phyloP scores from a whole-genome alignment of 2,113 vertebrate genomes.

The Thermophis baileyi region DNA sequence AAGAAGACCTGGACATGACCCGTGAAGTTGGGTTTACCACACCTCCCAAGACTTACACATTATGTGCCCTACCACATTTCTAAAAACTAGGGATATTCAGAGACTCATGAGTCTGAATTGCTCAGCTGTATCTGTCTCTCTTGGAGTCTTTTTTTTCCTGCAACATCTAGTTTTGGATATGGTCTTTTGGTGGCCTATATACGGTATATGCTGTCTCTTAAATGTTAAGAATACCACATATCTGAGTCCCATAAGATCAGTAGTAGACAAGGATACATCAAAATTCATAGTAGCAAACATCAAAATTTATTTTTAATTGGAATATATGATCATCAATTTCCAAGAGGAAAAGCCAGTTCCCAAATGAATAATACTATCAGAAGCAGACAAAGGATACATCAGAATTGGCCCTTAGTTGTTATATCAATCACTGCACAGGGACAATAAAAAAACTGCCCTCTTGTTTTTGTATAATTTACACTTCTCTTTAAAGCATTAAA shows the following conservation, averaged over 20 bases:
- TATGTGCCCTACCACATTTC: conserved; percentile 40
- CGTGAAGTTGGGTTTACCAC: conserved; percentile 43
- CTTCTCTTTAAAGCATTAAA: neutral
- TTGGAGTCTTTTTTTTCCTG: neutral
- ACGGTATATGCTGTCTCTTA: neutral
- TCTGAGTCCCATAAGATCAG: neutral
- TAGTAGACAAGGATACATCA: neutral
- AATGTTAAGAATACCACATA: neutral
- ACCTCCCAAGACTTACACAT: conserved; percentile 29
- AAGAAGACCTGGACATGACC: conserved; percentile 69
- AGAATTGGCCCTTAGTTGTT: neutral
- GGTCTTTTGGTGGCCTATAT: neutral
- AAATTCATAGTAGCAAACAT: neutral
- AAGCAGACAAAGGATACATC: neutral
- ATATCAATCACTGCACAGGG: neutral
- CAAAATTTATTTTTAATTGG: neutral
- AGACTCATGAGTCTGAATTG: neutral
- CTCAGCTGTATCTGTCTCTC: neutral
- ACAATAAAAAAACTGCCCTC: neutral
- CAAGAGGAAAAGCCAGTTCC: neutral
- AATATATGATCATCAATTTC: neutral
- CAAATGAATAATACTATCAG: neutral
- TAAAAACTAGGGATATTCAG: neutral
- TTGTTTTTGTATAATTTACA: neutral
- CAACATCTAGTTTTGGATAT: neutral